Evolutionary conservation across 1,140 invertebrate genomes (phyloP).

Genomic region (Argopecten irradians): DNA sequence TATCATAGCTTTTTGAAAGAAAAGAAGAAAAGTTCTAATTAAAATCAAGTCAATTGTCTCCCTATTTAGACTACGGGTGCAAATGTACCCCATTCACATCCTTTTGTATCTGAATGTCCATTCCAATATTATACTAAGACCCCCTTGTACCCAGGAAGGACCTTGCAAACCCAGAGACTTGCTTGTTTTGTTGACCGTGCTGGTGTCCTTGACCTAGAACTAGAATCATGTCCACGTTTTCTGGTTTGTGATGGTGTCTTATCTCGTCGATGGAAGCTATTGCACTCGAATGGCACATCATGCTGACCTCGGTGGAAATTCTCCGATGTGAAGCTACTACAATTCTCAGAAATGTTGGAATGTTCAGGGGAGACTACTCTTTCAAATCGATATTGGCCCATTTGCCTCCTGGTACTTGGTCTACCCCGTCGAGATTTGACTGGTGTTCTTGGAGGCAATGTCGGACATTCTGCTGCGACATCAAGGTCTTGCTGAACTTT

Average conservation of each 20-base stretch:
- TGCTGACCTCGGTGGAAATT: not conserved
- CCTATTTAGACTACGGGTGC: too few relatives aligned
- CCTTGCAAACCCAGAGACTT: too few relatives aligned
- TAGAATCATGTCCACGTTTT: not conserved
- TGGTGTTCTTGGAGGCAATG: not conserved
- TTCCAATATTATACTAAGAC: too few relatives aligned
- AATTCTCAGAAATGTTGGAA: constrained; percentile 18
- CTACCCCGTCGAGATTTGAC: not conserved
- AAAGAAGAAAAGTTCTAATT: too few relatives aligned
- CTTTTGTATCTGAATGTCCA: too few relatives aligned
- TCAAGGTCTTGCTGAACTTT: not conserved
- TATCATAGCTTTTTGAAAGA: too few relatives aligned
- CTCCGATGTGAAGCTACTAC: not conserved
- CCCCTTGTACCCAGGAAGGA: too few relatives aligned
- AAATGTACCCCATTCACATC: too few relatives aligned
- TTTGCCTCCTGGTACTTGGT: constrained; percentile 12
- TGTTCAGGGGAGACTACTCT: constrained; percentile 7
- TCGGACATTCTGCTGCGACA: not conserved
- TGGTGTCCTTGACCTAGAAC: not conserved
- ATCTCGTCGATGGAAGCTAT: not conserved
- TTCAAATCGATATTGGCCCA: not conserved
- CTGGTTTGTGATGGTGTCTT: not conserved
- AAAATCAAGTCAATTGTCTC: too few relatives aligned
- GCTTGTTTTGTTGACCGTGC: not conserved
- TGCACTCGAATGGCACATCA: not conserved